Percentiles rank a stretch among this genome's conserved stretches.
Conservation (phyloP, 2,888 invertebrate genomes). For the Autographa pulchrina region DNA sequence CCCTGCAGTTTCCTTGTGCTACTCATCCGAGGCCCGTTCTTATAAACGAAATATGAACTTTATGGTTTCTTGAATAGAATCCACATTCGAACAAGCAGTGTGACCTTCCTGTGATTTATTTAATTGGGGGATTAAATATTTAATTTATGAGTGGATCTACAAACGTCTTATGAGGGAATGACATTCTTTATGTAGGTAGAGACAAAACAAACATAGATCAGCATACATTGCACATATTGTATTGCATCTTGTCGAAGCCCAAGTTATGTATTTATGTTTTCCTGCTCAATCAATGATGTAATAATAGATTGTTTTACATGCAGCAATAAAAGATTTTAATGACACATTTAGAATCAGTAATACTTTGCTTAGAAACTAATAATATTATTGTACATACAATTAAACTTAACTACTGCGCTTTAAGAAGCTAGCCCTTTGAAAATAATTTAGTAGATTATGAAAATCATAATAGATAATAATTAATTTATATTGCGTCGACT, state of each 20-base stretch:
- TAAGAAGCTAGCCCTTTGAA: too few relatives aligned
- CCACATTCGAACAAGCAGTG: not conserved
- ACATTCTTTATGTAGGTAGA: not conserved
- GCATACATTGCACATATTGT: not conserved
- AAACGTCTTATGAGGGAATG: not conserved
- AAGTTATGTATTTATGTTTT: not conserved
- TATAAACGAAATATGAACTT: not conserved
- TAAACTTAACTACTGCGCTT: too few relatives aligned
- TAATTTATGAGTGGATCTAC: not conserved
- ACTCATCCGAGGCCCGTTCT: conserved; percentile 11
- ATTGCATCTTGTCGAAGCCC: not conserved
- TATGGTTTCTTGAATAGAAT: not conserved
- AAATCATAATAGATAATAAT: too few relatives aligned
- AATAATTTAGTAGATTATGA: too few relatives aligned
- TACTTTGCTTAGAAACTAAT: not conserved
- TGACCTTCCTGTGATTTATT: not conserved
- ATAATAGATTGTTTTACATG: conserved; percentile 2
- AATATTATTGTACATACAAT: not conserved
- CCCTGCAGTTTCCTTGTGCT: conserved; percentile 44
- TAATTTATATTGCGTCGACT: too few relatives aligned
- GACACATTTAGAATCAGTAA: not conserved
- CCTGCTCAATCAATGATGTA: not conserved
- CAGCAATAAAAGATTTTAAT: not conserved
- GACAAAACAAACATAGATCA: not conserved
- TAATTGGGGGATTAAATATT: conserved; percentile 1